Evolutionary conservation across 2,113 vertebrate genomes (phyloP), one percentile per base, ranked within the genome.

Genomic region (Ranitomeya variabilis): DNA sequence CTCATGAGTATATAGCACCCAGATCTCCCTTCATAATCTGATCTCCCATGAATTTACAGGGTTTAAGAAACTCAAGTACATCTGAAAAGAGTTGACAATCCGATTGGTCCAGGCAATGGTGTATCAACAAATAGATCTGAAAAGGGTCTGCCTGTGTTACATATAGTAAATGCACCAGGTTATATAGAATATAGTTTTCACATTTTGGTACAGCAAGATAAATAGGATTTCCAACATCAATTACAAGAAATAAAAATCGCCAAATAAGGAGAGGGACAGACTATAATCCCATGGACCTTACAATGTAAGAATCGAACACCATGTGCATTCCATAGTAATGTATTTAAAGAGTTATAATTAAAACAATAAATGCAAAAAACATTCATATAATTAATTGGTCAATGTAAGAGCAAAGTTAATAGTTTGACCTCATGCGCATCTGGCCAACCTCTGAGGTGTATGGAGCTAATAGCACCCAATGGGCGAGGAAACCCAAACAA

Each of bases 131-230:
- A 66, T 10, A n/a, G 64, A 7, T 73, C 12, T 69, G 23, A 10
- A 26, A 51, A 76, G 9, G 37, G 73, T 76, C 73, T 51, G 69
- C 31, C 69, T 51, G 18, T 45, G 31, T 45, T 76, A 45, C 5
- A 76, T 76, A 76, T 16, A 76, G 73, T 76, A 76, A 76, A 76
- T 76, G 37, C 73, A 11, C 31, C 45, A 52, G 19, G 3, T 11
- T 76, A 52, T 76, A 11, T 52, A 76, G 21, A 76, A 11, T 76
- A 51, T 51, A 52, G 73, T 52, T 45, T 2, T 45, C 37, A 76
- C 73, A 76, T 76, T 76, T 76, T 51, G 73, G 37, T 76, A 76
- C 37, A 76, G 45, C 1, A 8, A 76, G 73, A 52, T 76, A 74
- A 13, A 12, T 69, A n/a, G 16, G 26, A 45, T 74, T 74, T 31